Evolutionary conservation across 2,113 vertebrate genomes (phyloP), one percentile per base, ranked within the genome.

Genomic region (Boulengeromyrus knoepffleri): DNA sequence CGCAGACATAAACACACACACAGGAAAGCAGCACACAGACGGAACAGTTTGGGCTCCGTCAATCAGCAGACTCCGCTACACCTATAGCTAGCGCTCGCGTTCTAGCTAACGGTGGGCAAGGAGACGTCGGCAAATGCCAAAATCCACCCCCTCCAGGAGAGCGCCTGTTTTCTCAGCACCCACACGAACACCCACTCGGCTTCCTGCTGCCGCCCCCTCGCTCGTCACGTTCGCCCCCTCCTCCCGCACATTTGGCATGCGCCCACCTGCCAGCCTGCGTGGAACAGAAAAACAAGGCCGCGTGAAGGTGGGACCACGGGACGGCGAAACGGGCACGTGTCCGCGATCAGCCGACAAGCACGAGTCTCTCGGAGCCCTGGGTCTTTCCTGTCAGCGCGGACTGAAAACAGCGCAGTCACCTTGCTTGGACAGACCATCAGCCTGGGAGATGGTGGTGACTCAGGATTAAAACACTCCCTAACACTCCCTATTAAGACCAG

Each of bases 221-320:
- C 80, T 47, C 77, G 49, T 50, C 39, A 42, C 89, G 36, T 84
- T 80, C 50, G 62, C n/a, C 90, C 92, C 88, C 91, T 88, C 31
- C 36, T 87, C 91, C 80, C 90, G 88, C 88, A 74, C 88, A 84
- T 80, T 88, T 85, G 83, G 83, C 66, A 53, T 85, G 85, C 89
- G 92, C 87, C 92, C 91, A 90, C 90, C 89, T 88, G 2, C 89
- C 80, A 91, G 45, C 88, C 80, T 31, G 58, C 88, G 42, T 52
- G 10, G 89, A 66, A 86, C 84, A 36, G 66, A 90, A 85, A 85
- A 89, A 49, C 80, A 89, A 90, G 92, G 90, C 92, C 91, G 90
- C 88, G 47, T 27, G 88, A 21, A 85, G 91, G 90, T 91, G 89
- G 91, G 45, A 8, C 27, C 86, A 27, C 85, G 88, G 74, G 56